phyloP scores from a whole-genome alignment of 1,140 invertebrate species.

The Phymastichus coffea region DNA sequence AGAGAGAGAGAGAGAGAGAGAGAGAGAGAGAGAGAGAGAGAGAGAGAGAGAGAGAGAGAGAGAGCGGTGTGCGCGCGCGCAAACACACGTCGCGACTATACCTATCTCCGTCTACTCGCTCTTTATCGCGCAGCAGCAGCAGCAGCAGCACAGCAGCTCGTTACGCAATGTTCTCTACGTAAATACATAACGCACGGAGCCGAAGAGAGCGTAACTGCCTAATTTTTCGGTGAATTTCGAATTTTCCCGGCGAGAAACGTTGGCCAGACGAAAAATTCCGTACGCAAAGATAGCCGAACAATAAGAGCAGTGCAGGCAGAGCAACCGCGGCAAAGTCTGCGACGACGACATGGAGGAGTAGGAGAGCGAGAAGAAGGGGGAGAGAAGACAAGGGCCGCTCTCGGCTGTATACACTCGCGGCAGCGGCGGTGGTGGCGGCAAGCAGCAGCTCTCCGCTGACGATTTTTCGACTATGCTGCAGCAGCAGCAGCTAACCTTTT shows the following conservation, averaged over 20 bases:
- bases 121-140: background rate
- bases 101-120: background rate
- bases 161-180: slow-evolving; percentile 45
- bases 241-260: background rate
- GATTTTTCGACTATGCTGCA: background rate
- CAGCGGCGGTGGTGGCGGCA: background rate
- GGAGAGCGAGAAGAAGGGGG: background rate
- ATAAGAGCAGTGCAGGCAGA: too few species aligned
- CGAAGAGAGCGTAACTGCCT: slow-evolving; percentile 6
- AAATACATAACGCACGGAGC: slow-evolving; percentile 43
- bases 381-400: too few species aligned
- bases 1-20: background rate
- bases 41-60: slow-evolving; percentile 1
- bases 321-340: background rate
- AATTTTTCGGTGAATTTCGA: too few species aligned
- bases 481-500: slow-evolving; percentile 9
- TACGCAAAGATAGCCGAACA: too few species aligned
- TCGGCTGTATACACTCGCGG: too few species aligned
- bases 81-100: background rate
- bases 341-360: background rate
- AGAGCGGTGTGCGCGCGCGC: slow-evolving; percentile 2
- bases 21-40: background rate
- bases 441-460: background rate
- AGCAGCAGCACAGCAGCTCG: too few species aligned
- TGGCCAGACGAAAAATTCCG: background rate